Evolutionary conservation across 2,797 vertebrate species (phyloP).

Genomic region (Lacerta bilineata): DNA sequence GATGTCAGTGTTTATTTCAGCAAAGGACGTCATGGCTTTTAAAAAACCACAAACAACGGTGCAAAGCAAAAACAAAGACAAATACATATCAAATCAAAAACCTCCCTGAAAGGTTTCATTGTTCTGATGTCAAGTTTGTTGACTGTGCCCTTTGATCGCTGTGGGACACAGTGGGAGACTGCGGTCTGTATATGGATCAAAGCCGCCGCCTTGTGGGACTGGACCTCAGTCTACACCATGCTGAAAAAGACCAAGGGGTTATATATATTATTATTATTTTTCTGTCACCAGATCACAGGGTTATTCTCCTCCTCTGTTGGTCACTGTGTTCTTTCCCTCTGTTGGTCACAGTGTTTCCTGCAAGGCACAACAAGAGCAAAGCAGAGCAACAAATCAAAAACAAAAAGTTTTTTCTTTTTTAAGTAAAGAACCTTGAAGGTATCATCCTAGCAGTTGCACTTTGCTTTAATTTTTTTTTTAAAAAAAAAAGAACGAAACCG

Average conservation of each 20-base stretch:
- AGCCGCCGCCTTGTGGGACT: conserved; percentile 80
- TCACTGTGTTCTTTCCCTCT: conserved; percentile 80
- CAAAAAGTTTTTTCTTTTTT: conserved; percentile 35
- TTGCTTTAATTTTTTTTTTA: conserved; percentile 72
- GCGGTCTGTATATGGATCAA: conserved; percentile 80
- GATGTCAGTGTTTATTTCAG: conserved; percentile 90
- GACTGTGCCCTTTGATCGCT: conserved; percentile 82
- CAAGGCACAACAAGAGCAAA: conserved; percentile 79
- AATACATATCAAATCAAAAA: conserved; percentile 22
- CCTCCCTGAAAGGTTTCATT: conserved; percentile 81
- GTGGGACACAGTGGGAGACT: conserved; percentile 78
- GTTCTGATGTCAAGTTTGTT: conserved; percentile 83
- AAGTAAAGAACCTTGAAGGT: conserved; percentile 74
- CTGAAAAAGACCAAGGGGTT: conserved; percentile 71
- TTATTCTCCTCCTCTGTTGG: conserved; percentile 78
- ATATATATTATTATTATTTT: conserved; percentile 48
- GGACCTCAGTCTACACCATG: conserved; percentile 75
- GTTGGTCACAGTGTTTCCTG: conserved; percentile 78
- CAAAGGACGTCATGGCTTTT: conserved; percentile 90
- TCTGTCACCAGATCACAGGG: conserved; percentile 80
- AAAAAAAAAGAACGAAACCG: conserved; percentile 67
- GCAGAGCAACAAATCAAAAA: conserved; percentile 79
- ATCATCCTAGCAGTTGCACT: conserved; percentile 79
- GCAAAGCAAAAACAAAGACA: conserved; percentile 31
- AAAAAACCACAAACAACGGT: conserved; percentile 67